Percentiles rank a stretch among this genome's conserved stretches.
Conservation (phyloP, 1,140 invertebrate species). For the Wasmannia auropunctata region DNA sequence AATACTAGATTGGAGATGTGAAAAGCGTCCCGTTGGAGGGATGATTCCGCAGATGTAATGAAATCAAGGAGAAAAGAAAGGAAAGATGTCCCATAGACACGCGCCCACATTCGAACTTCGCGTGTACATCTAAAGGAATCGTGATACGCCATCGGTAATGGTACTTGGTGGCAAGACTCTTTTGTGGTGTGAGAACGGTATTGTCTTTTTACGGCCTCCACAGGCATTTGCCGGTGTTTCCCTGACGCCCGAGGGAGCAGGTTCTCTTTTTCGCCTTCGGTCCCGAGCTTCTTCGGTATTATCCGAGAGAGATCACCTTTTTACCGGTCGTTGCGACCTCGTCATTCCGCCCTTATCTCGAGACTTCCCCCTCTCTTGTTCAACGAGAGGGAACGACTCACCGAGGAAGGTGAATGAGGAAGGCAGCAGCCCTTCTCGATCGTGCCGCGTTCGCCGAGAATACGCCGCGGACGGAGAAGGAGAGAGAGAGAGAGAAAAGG, state of each 20-base stretch:
- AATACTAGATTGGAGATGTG: background rate
- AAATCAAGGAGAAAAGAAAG: background rate
- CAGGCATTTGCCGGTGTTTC: slow-evolving; percentile 69
- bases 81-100: slow-evolving; percentile 1
- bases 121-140: slow-evolving; percentile 32
- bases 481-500: slow-evolving; percentile 56
- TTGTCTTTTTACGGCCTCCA: slow-evolving; percentile 83
- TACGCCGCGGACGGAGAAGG: slow-evolving; percentile 43
- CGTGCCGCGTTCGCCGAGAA: background rate
- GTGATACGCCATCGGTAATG: slow-evolving; percentile 56
- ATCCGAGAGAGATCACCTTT: slow-evolving; percentile 84
- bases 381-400: slow-evolving; percentile 36
- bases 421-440: slow-evolving; percentile 42
- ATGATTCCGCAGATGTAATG: slow-evolving; percentile 9
- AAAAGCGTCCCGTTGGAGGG: background rate
- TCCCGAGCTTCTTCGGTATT: slow-evolving; percentile 72
- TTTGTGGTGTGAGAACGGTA: slow-evolving; percentile 77
- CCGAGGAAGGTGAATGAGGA: slow-evolving; percentile 65
- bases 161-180: slow-evolving; percentile 71
- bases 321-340: slow-evolving; percentile 86
- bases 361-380: slow-evolving; percentile 69
- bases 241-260: slow-evolving; percentile 72
- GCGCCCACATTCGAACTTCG: background rate
- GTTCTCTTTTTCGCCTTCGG: slow-evolving; percentile 37
- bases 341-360: slow-evolving; percentile 84